Evolutionary conservation across 2,888 invertebrate species (phyloP).

Genomic region (Oeneis ivallda): DNA sequence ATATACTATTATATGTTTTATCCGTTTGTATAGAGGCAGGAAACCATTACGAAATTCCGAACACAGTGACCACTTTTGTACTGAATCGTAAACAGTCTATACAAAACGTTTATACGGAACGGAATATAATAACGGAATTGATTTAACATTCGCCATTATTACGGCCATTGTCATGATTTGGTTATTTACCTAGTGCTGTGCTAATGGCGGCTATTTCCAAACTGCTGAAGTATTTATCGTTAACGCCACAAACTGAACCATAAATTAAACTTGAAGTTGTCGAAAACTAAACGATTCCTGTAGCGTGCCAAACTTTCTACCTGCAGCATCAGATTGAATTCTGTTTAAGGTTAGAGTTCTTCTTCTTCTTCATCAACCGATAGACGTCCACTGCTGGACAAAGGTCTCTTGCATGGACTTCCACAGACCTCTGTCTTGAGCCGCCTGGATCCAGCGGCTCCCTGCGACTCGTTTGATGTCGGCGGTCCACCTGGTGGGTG

Average conservation of each 20-base stretch:
- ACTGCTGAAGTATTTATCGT: background rate
- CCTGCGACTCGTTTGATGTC: too few species aligned
- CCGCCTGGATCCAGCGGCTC: too few species aligned
- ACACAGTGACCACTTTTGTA: background rate
- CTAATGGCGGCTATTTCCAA: background rate
- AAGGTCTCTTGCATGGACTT: too few species aligned
- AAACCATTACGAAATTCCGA: background rate
- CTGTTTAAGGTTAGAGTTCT: too few species aligned
- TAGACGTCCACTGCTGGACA: too few species aligned
- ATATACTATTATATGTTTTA: background rate
- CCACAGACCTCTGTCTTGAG: too few species aligned
- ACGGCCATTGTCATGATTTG: background rate
- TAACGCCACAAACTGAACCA: background rate
- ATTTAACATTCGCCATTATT: slow-evolving; percentile 2
- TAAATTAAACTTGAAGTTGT: background rate
- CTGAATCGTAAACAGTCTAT: background rate
- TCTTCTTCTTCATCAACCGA: too few species aligned
- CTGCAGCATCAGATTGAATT: too few species aligned
- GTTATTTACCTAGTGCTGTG: background rate
- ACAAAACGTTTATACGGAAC: background rate
- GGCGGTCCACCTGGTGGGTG: too few species aligned
- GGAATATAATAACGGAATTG: slow-evolving; percentile 7
- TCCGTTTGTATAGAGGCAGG: background rate
- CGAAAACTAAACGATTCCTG: too few species aligned
- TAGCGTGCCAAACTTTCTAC: too few species aligned